phyloP scores from a whole-genome alignment of 2,888 invertebrate genomes.

The Harpalus rubripes region DNA sequence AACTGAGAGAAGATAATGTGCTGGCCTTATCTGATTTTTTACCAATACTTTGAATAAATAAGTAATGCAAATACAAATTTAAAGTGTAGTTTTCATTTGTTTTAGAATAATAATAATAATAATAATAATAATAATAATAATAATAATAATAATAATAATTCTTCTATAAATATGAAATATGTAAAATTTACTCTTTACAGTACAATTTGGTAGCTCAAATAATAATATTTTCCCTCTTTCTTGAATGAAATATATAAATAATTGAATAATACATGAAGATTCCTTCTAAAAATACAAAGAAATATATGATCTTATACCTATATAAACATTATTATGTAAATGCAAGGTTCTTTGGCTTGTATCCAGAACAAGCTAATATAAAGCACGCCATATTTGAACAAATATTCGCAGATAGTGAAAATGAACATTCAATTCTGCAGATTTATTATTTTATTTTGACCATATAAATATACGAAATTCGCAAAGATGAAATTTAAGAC shows the following conservation, averaged over 20 bases:
- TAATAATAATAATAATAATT: too few relatives aligned
- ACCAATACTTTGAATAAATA: too few relatives aligned
- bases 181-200: too few relatives aligned
- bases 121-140: too few relatives aligned
- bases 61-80: too few relatives aligned
- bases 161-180: too few relatives aligned
- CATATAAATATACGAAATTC: not conserved
- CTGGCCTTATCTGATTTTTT: too few relatives aligned
- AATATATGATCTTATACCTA: slow-evolving; percentile 20
- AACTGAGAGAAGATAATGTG: too few relatives aligned
- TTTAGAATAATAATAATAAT: too few relatives aligned
- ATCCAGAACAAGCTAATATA: slow-evolving; percentile 18
- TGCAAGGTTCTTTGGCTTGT: slow-evolving; percentile 11
- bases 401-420: slow-evolving; percentile 36
- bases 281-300: not conserved
- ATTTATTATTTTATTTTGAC: slow-evolving; percentile 9
- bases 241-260: not conserved
- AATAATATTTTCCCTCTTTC: too few relatives aligned
- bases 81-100: too few relatives aligned
- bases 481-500: slow-evolving; percentile 1
- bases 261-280: not conserved
- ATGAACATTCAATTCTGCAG: slow-evolving; percentile 19
- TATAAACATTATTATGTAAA: slow-evolving; percentile 52
- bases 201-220: too few relatives aligned
- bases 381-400: slow-evolving; percentile 39